Base-by-base conservation (phyloP, 2,888 invertebrate species). In the Sphecodes monilicornis region DNA sequence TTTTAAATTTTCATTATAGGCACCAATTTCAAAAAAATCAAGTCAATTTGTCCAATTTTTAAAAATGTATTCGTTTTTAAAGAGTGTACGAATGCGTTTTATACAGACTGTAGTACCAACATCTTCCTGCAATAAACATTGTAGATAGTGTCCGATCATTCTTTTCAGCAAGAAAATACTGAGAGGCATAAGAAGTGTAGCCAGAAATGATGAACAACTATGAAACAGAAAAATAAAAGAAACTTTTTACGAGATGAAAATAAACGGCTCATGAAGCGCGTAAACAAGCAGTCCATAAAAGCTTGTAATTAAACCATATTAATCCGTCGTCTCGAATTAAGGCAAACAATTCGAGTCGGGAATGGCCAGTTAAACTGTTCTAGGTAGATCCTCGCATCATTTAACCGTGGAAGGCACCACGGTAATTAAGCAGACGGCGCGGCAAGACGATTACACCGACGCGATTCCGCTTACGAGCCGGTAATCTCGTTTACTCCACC, bases 401-500 rank as follows among this genome's bases (percentile, higher is more conserved):
- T 70, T 70, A 41, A 70, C 43, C 70, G 46, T 32, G 46, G 46
- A 70, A 70, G 70, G 41, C 70, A 22, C 70, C 29, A 16, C 46
- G 66, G 18, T 78, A 78, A 84, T 84, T 76, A 76, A 32, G 66
- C 54, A 69, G 75, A 76, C 74, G 66, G 66, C 18, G 43, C 76
- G 39, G 43, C 26, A 74, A 76, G 68, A 54, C 68, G 74, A 81
- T 78, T 77, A 75, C 71, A 50, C 54, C 64, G 29, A 50, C 50
- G 22, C 68, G 72, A 88, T 80, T 72, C 41, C 26, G 72, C 87
- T 88, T 76, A 84, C 46, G 75, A 74, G 32, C 75, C 41, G 46
- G 72, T 86, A 86, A 89, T 90, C 86, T 80, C 86, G 54, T 90
- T 89, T 80, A 60, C 73, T 39, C 39, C 70, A 26, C 74, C 29